Evolutionary conservation across 2,888 invertebrate genomes (phyloP).

Genomic region (Limnephilus marmoratus): DNA sequence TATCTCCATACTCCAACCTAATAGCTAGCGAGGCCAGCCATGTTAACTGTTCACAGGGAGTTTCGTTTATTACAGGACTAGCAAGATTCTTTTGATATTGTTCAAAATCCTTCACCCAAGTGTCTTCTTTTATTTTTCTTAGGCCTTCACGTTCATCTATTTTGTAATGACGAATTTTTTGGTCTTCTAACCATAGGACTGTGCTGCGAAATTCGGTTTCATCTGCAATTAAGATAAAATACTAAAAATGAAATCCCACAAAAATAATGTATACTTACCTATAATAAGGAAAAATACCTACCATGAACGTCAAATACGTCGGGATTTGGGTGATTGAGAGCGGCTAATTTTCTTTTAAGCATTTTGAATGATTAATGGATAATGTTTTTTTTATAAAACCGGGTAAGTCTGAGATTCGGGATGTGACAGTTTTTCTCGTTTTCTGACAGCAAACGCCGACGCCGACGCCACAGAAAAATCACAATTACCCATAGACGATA

Average conservation of each 20-base stretch:
- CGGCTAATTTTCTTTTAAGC: slow-evolving; percentile 87
- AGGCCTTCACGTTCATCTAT: slow-evolving; percentile 87
- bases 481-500: not conserved
- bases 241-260: not conserved
- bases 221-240: slow-evolving; percentile 77
- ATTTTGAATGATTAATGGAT: slow-evolving; percentile 73
- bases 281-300: slow-evolving; percentile 70
- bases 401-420: not conserved
- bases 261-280: not conserved
- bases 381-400: not conserved
- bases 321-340: slow-evolving; percentile 87
- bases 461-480: not conserved
- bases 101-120: slow-evolving; percentile 85
- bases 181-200: slow-evolving; percentile 94
- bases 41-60: slow-evolving; percentile 84
- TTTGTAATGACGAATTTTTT: slow-evolving; percentile 92
- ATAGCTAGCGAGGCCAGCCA: slow-evolving; percentile 93
- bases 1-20: slow-evolving; percentile 88
- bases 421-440: not conserved
- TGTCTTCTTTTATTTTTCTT: slow-evolving; percentile 81
- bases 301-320: slow-evolving; percentile 84
- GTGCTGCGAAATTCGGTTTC: slow-evolving; percentile 87
- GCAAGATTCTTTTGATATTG: slow-evolving; percentile 86
- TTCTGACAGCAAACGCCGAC: not conserved
- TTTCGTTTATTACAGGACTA: slow-evolving; percentile 81